Evolutionary conservation across 2,797 vertebrate genomes (phyloP).

Genomic region (Myotis planiceps): DNA sequence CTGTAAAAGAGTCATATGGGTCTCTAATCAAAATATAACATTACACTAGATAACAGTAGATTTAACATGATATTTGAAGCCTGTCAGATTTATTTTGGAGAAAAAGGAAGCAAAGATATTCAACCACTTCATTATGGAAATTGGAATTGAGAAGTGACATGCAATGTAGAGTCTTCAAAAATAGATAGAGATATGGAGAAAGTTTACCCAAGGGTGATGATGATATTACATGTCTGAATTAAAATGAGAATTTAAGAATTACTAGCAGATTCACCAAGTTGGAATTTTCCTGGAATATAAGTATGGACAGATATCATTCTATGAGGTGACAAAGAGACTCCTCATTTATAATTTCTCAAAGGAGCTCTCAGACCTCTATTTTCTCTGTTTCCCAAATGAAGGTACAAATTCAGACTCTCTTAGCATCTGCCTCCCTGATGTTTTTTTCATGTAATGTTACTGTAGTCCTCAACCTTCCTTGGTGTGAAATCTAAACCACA

Average conservation of each 20-base stretch:
- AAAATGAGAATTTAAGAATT: not conserved
- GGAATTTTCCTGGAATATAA: slow-evolving; percentile 66
- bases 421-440: not conserved
- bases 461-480: not conserved
- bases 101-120: slow-evolving; percentile 16
- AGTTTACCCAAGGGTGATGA: not conserved
- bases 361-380: slow-evolving; percentile 59
- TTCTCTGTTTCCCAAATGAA: slow-evolving; percentile 54
- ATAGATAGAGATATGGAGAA: not conserved
- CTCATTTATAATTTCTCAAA: slow-evolving; percentile 65
- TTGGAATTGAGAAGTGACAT: not conserved
- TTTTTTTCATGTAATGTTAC: not conserved
- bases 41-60: not conserved
- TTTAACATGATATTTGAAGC: not conserved
- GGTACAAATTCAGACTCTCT: not conserved
- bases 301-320: slow-evolving; percentile 61
- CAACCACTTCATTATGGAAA: not conserved
- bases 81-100: not conserved
- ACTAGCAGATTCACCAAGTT: not conserved
- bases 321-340: slow-evolving; percentile 20
- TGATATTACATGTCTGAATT: slow-evolving; percentile 4
- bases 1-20: not conserved
- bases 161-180: not conserved
- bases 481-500: not conserved
- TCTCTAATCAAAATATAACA: not conserved